Base-by-base conservation (phyloP, 2,113 vertebrate genomes). In the Malurus cyaneus region DNA sequence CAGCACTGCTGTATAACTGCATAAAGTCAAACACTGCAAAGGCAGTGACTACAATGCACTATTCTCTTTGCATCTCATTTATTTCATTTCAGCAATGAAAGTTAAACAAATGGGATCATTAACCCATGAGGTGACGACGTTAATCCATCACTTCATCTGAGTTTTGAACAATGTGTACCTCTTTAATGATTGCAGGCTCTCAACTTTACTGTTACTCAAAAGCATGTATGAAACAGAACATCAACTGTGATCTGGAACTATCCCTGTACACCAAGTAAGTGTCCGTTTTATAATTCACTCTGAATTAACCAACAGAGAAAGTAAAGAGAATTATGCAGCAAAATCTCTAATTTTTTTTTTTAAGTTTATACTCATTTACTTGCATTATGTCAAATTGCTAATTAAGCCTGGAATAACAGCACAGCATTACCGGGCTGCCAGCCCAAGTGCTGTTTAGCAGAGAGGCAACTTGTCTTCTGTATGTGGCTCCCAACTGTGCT, bases 101-200 rank as follows among this genome's bases (percentile, higher is more conserved):
- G 72, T 88, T 86, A 81, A 89, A 80, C 53, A 80, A 93, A 85
- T 77, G 69, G 91, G 89, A 80, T n/a, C 1, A 52, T 76, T 96
- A 93, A 96, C 95, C 94, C 95, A 96, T 91, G 56, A 81, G 92
- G 65, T 83, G 93, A 93, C 91, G 96, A 70, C 52, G 82, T 84
- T 96, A 93, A 97, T 96, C 80, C 94, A 41, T 79, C 67, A 78
- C 53, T 73, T 80, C 23, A 78, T 92, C 89, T 95, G 73, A 15
- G 78, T 90, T 97, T 95, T 95, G 86, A 96, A 93, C 39, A 95
- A 52, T 92, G 76, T 90, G 76, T 61, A 92, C 86, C 80, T 80
- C 65, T 78, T 84, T 84, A 90, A 89, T 69, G 71, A 94, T 50
- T 67, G 15, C 60, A 25, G 17, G 67, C 32, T 65, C 93, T 96